Evolutionary conservation across 2,888 invertebrate species (phyloP), one percentile per base, ranked within the genome.

Genomic region (Criorhina ranunculi): DNA sequence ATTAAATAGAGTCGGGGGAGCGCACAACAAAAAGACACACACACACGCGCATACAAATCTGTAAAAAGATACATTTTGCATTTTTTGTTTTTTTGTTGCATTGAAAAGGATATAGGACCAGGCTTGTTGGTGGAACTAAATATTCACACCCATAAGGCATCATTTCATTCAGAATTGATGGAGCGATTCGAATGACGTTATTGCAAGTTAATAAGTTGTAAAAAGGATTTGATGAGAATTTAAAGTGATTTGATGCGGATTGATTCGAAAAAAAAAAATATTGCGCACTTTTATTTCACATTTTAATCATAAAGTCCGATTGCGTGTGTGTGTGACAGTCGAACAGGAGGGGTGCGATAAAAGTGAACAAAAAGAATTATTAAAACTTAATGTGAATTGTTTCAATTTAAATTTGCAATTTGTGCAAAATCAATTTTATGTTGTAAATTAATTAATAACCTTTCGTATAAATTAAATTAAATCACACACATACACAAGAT

Each of bases 131-230:
- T 53, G 33, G 29, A 6, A 31, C 33, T 42, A 72, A 53, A 72
- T 59, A 77, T 62, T 62, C 77, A 53, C 57, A 53, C 57, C 42
- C 31, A 75, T 35, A 64, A 69, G 59, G 46, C 29, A 59, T 64
- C 64, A 66, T 85, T 66, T 80, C 70, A 70, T 55, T 60, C 24
- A 5, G 66, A 73, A 85, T 75, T 80, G 70, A 85, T 85, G 69
- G 70, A 64, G 80, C 85, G 46, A 76, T 85, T 85, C 75, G 60
- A n/a, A 80, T 80, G 75, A 40, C 53, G 46, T 80, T 85, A 80
- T 76, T 80, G 80, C 51, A 46, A 76, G 75, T 69, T 85, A 85
- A 80, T 80, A 76, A 76, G 70, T 70, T 80, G 79, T 77, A 72
- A 64, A 75, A 75, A 40, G 69, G 44, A 75, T 66, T 80, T 49